Evolutionary conservation across 2,888 invertebrate species (phyloP), one percentile per base, ranked within the genome.

Genomic region (Silvanus unidentatus): DNA sequence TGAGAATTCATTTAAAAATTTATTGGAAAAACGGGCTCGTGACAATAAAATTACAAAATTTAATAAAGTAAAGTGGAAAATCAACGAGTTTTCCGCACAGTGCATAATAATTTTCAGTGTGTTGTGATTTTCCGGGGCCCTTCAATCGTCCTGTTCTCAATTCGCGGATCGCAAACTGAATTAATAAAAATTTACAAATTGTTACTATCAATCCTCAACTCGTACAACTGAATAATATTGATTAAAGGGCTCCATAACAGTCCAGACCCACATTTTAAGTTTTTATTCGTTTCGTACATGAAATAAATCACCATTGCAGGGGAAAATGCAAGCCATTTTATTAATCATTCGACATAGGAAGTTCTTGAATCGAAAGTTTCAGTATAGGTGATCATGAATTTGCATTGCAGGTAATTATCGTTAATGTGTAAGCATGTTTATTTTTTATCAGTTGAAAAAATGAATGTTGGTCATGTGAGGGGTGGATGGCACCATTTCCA

Each of bases 381-480:
- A 65, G 55, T 61, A 65, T 64, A 69, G 70, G 66, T 69, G 70
- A 70, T 69, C 56, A 69, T 68, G 68, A 62, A 61, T 65, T 58
- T 55, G 53, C 55, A 43, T 13, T n/a, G 47, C 54, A 63, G 67
- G 67, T 68, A 54, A 57, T n/a, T n/a, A n/a, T n/a, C n/a, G n/a
- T n/a, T n/a, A n/a, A n/a, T n/a, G n/a, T n/a, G n/a, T n/a, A n/a
- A n/a, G n/a, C n/a, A n/a, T n/a, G n/a, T n/a, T n/a, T n/a, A n/a
- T n/a, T n/a, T n/a, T n/a, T n/a, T n/a, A n/a, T n/a, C n/a, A n/a
- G n/a, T n/a, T n/a, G n/a, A n/a, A n/a, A n/a, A n/a, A n/a, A n/a
- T n/a, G n/a, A n/a, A n/a, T n/a, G n/a, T n/a, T n/a, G n/a, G n/a
- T n/a, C n/a, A 32, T 32, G 22, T 22, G 3, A 22, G 8, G 8